Conservation (phyloP, 1,140 invertebrate genomes). For the Papilio aristodemus region DNA sequence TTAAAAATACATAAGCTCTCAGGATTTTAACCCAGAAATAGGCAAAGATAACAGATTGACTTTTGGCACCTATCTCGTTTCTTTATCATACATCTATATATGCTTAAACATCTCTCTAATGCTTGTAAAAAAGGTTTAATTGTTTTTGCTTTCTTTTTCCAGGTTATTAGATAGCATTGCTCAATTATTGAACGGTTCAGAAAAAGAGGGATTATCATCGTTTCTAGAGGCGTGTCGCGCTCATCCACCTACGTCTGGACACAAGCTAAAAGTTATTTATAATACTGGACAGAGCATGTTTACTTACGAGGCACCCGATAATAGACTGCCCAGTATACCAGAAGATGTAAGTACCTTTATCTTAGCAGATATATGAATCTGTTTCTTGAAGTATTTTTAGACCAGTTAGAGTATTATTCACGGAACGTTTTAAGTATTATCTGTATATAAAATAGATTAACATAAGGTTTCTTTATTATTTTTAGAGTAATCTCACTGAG, state of each 20-base stretch:
- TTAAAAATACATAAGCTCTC: too few relatives aligned
- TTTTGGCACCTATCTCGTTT: not conserved
- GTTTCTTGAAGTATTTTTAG: too few relatives aligned
- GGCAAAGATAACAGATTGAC: too few relatives aligned
- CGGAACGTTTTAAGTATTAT: too few relatives aligned
- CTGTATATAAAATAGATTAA: too few relatives aligned
- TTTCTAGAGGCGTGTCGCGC: constrained; percentile 68
- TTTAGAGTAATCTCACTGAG: constrained; percentile 95
- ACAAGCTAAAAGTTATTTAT: constrained; percentile 81
- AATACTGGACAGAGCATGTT: constrained; percentile 81
- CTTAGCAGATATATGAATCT: constrained; percentile 15
- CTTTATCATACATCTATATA: too few relatives aligned
- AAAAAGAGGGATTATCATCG: constrained; percentile 56
- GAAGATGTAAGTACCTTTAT: constrained; percentile 90
- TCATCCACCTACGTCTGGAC: constrained; percentile 69
- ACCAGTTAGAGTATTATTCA: too few relatives aligned
- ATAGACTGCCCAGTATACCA: constrained; percentile 93
- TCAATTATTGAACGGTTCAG: constrained; percentile 59
- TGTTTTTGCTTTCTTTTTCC: constrained; percentile 39
- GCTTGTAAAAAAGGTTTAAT: not conserved
- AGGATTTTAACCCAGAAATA: too few relatives aligned
- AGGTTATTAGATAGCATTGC: constrained; percentile 71
- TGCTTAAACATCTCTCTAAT: too few relatives aligned
- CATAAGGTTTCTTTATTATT: constrained; percentile 49
- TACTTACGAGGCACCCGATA: constrained; percentile 59